A percentile compares a stretch with the other conserved stretches of the same genome.
phyloP scores from a whole-genome alignment of 2,113 vertebrate genomes.

The Periophthalmodon schlosseri region DNA sequence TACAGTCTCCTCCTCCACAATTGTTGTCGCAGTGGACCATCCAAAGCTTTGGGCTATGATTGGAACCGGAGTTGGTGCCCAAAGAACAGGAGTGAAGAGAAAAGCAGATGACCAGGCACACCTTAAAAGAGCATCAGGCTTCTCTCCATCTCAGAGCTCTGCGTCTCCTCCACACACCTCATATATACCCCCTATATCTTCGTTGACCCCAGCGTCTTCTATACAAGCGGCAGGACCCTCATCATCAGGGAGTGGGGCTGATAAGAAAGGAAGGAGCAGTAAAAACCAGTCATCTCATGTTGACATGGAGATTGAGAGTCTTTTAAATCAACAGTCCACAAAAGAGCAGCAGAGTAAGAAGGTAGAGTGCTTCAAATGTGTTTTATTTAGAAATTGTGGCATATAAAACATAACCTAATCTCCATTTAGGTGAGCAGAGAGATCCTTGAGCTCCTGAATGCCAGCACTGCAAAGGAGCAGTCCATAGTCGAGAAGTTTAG shows the following conservation, averaged over 20 bases:
- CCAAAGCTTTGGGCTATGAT: slow-evolving; percentile 93
- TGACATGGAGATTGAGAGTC: slow-evolving; percentile 91
- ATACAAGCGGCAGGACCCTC: slow-evolving; percentile 61
- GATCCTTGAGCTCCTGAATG: slow-evolving; percentile 90
- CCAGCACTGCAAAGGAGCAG: slow-evolving; percentile 92
- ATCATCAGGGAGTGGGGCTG: slow-evolving; percentile 58
- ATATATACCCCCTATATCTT: slow-evolving; percentile 37
- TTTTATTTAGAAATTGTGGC: not conserved
- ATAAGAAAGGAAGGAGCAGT: slow-evolving; percentile 82
- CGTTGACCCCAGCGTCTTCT: slow-evolving; percentile 63
- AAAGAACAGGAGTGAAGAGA: slow-evolving; percentile 73
- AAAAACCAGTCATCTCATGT: slow-evolving; percentile 85
- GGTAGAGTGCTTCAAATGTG: slow-evolving; percentile 62
- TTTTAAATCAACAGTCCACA: slow-evolving; percentile 91
- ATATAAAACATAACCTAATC: not conserved
- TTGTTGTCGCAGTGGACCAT: slow-evolving; percentile 89
- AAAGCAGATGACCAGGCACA: slow-evolving; percentile 74
- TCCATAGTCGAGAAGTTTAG: slow-evolving; percentile 94
- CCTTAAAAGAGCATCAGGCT: slow-evolving; percentile 60
- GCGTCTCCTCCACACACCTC: slow-evolving; percentile 63
- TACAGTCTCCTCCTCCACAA: slow-evolving; percentile 65
- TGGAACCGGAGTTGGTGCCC: slow-evolving; percentile 71
- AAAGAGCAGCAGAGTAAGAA: slow-evolving; percentile 95
- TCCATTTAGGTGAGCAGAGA: slow-evolving; percentile 85
- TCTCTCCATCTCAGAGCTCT: slow-evolving; percentile 63